Base-by-base conservation (phyloP, 2,888 invertebrate species). In the Zonitis immaculata region DNA sequence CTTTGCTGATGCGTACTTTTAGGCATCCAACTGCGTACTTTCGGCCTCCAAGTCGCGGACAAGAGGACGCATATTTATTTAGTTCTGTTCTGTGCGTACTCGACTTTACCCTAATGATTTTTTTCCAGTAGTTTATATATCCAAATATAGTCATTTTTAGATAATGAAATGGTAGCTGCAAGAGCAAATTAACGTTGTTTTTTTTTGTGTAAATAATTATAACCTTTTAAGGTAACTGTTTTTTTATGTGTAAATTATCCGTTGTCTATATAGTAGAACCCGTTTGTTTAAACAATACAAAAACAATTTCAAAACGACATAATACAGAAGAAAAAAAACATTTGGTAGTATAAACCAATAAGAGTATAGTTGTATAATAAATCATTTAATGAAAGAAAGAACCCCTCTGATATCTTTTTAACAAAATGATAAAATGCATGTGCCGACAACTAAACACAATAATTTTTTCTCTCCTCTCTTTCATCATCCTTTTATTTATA, bases 211-310 rank as follows among this genome's bases (percentile, higher is more conserved):
- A 22, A 22, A 22, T 4, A 22, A 22, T 5, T 22, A 22, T 22
- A 22, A 16, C 16, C 7, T 2, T 7, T n/a, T n/a, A n/a, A n/a
- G n/a, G n/a, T n/a, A 35, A 35, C 16, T 35, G 16, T 16, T 35
- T 35, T 35, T 16, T 35, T 35, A 35, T 35, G 35, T 35, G 35
- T 35, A 35, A 35, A 35, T 35, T 35, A 35, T 35, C 35, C 35
- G 18, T 35, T 35, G 35, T 35, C 18, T 18, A 35, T 16, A 35
- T 16, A 35, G 16, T 35, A 35, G 35, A 35, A 35, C 35, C 35
- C 16, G 35, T 35, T 35, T 35, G 35, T 18, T 16, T 18, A 35
- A 7, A 16, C 35, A 35, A 18, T 9, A 4, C 35, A 18, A 35
- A 35, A 35, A 35, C 35, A 35, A 35, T 35, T 16, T 9, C 16